Base-by-base conservation (phyloP, 2,113 vertebrate species). In the Sinocyclocheilus anshuiensis region DNA sequence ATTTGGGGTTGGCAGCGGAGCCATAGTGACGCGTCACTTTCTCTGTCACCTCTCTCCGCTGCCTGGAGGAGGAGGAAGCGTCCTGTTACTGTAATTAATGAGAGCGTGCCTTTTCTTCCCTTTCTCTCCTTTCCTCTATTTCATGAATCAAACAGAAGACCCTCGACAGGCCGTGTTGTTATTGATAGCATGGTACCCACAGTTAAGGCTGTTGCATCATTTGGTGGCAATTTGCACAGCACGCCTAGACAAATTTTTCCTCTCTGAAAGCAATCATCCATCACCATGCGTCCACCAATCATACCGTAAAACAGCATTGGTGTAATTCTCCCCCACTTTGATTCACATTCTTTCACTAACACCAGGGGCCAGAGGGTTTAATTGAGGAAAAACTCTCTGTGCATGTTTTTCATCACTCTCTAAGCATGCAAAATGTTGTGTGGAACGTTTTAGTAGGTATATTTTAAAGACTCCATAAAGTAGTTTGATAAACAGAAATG, bases 181-280 rank as follows among this genome's bases (percentile, higher is more conserved):
- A 94, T 93, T 94, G 92, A 94, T 93, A 91, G 79, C 87, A 82
- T 4, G 0, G 82, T 91, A 90, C 90, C 92, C 89, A 67, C 86
- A 89, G 88, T 92, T 94, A 92, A 94, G 91, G 93, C 93, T 92
- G 92, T 93, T 93, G 91, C 92, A 92, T 93, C 92, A 90, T 75
- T 91, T 93, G 90, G 89, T 89, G 72, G 87, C 87, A 87, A 84
- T 91, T 93, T 93, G 92, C 91, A 90, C 89, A 83, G 91, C 87
- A 91, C 76, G 77, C 89, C 89, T 76, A 86, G 18, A 77, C 91
- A 89, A 91, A 89, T 87, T 92, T 93, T 90, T 89, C 77, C 86
- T 77, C 82, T 87, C 84, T 90, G 91, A 91, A 89, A 71, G 88
- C 87, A 77, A 59, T 88, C 90, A 93, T 94, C 94, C 92, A 94